phyloP scores from a whole-genome alignment of 2,113 vertebrate species.

The Dendropsophus ebraccatus region DNA sequence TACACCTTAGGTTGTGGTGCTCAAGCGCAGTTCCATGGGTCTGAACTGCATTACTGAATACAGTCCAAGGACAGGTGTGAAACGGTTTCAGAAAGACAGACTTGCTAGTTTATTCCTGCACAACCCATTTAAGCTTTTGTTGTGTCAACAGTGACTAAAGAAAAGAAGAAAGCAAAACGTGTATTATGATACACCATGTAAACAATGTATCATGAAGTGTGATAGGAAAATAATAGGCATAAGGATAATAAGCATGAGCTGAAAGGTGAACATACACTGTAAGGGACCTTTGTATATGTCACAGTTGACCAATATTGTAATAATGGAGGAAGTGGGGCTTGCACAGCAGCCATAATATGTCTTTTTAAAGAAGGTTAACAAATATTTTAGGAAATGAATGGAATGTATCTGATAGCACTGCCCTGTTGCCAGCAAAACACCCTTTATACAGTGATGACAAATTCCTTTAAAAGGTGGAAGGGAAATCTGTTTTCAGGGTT shows the following conservation, averaged over 20 bases:
- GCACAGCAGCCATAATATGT: conserved; percentile 40
- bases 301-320: neutral
- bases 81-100: too few species aligned
- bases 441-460: neutral
- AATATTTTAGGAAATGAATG: neutral
- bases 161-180: neutral
- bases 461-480: neutral
- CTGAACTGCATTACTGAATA: too few species aligned
- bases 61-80: too few species aligned
- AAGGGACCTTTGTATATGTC: neutral
- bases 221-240: neutral
- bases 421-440: neutral
- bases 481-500: neutral
- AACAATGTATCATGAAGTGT: neutral
- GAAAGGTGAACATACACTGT: neutral
- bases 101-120: too few species aligned
- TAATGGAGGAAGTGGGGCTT: conserved; percentile 11
- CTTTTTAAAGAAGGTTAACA: neutral
- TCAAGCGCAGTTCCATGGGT: too few species aligned
- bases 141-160: neutral
- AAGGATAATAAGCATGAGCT: neutral
- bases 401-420: neutral
- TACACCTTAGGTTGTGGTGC: too few species aligned
- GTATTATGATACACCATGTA: neutral
- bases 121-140: too few species aligned